Evolutionary conservation across 2,888 invertebrate species (phyloP).

Genomic region (Lycaena phlaeas): DNA sequence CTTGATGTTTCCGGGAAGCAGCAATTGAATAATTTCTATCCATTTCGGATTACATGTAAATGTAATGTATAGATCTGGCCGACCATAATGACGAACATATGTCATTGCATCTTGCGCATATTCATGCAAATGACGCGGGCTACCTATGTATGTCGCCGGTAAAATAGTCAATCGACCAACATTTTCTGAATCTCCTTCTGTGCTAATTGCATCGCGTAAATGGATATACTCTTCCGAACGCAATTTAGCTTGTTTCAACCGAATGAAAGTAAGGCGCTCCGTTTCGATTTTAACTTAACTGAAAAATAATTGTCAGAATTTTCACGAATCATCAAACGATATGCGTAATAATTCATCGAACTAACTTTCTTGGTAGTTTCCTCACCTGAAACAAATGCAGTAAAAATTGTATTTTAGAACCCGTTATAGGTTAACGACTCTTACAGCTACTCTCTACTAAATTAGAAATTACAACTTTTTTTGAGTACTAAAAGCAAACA

Average conservation of each 20-base stretch:
- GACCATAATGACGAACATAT: no score
- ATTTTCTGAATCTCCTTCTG: conserved; percentile 20
- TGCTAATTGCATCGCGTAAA: conserved; percentile 20
- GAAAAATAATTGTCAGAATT: conserved; percentile 19
- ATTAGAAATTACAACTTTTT: no score
- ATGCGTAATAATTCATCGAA: conserved; percentile 20
- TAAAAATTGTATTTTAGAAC: no score
- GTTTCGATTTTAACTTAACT: conserved; percentile 9
- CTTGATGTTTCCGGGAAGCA: no score
- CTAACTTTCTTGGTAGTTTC: conserved; percentile 21
- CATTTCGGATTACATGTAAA: no score
- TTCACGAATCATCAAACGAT: conserved; percentile 22
- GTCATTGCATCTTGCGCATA: no score
- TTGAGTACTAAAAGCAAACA: no score
- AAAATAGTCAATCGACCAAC: conserved; percentile 22
- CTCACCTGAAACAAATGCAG: no score
- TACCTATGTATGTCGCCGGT: conserved; percentile 13
- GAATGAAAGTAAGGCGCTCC: conserved; percentile 25
- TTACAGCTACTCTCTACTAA: no score
- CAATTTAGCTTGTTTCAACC: conserved; percentile 27
- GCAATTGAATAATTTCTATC: no score
- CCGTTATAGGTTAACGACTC: no score
- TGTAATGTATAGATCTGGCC: no score
- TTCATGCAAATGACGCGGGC: conserved; percentile 18
- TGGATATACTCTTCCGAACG: conserved; percentile 21